Evolutionary conservation across 2,113 vertebrate species (phyloP), one percentile per base, ranked within the genome.

Genomic region (Coptodon bakossiorum): DNA sequence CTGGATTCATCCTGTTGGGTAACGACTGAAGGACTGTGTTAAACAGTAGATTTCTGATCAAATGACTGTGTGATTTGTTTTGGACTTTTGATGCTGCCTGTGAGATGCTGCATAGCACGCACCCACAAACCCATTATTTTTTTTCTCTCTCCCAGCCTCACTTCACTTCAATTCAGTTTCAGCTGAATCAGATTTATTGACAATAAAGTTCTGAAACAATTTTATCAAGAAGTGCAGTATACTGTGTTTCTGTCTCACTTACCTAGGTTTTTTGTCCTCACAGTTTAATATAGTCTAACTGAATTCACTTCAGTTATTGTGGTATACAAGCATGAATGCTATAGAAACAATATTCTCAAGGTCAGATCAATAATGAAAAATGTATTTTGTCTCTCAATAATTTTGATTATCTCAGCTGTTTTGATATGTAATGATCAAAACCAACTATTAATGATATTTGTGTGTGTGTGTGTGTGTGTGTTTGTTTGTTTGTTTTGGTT

Each of bases 281-380:
- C 68, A 53, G 48, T 82, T 86, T 88, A 90, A 81, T 92, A 76
- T 76, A 68, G 19, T 85, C 59, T 86, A 89, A 88, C 45, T 85
- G 50, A 85, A 86, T 90, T 90, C 31, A 36, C 9, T 56, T 57
- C 43, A 78, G 71, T 81, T 43, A 81, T 83, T 81, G 16, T 16
- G 17, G 24, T 61, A 12, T 79, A 73, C 80, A 82, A 57, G 73
- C 38, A 84, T 53, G 8, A 40, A 87, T n/a, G 45, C 48, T 78
- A 31, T 81, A 80, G 45, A 66, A 89, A 84, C 11, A 45, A 14
- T 54, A 79, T 45, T 38, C 16, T 57, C 24, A 48, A 73, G 31
- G 40, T 80, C 3, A 7, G 57, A 85, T 89, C 50, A 73, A 83
- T 82, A 36, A 89, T 85, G 68, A 38, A 73, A 80, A 56, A 8